Percentiles rank a stretch among this genome's conserved stretches.
phyloP scores from a whole-genome alignment of 1,140 invertebrate species.

The Caenorhabditis inopinata region DNA sequence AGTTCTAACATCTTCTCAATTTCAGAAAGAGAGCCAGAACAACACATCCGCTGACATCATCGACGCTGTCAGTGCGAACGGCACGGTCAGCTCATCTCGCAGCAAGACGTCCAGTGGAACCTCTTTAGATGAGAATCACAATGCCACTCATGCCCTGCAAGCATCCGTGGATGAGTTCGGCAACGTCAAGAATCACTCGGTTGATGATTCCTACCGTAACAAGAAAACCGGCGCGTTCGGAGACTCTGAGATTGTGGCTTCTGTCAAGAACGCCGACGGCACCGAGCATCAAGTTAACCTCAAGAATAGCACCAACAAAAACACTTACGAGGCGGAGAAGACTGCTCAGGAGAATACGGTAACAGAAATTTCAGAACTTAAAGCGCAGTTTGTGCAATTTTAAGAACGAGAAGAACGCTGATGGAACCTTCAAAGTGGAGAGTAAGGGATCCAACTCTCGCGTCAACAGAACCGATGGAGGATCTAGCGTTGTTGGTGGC shows the following conservation, averaged over 20 bases:
- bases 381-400: not conserved
- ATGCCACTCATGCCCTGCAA: not conserved
- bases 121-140: not conserved
- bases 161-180: not conserved
- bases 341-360: not conserved
- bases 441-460: conserved; percentile 1
- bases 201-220: not conserved
- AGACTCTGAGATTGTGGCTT: not conserved
- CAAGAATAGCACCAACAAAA: not conserved
- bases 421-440: not conserved
- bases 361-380: not conserved
- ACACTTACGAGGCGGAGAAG: conserved; percentile 4
- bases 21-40: not conserved
- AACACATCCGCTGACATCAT: not conserved
- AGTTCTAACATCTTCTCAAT: not conserved
- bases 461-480: conserved; percentile 10
- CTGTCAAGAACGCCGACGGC: not conserved
- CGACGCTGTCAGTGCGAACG: not conserved
- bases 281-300: not conserved
- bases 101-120: not conserved
- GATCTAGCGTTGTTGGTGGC: not conserved
- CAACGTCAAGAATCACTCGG: not conserved
- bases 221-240: conserved; percentile 4
- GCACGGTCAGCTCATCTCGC: not conserved
- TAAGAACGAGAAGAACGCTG: conserved; percentile 1